These are phyloP conservation scores for Clusia tigrina DNA, from an alignment of 2,888 invertebrate genomes.

Conservation along the genomic window DNA sequence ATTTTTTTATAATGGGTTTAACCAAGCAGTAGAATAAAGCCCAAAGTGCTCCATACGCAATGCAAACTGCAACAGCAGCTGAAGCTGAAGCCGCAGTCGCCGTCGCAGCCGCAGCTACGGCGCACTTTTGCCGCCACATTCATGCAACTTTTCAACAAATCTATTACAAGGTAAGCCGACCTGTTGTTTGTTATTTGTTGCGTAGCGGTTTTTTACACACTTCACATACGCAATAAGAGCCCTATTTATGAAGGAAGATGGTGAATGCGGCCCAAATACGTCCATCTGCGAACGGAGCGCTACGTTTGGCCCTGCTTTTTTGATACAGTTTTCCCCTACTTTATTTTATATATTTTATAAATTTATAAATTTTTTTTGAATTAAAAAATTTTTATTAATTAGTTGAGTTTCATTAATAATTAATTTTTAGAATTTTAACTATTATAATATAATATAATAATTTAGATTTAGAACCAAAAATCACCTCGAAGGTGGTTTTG, in stretches of 20 bases:
- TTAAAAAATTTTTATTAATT: not conserved
- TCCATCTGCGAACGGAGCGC: no score
- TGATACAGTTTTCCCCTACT: no score
- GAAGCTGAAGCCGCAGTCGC: not conserved
- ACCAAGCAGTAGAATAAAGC: not conserved
- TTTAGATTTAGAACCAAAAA: no score
- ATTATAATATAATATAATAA: no score
- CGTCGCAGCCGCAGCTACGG: not conserved
- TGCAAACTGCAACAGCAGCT: not conserved
- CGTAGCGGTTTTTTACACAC: not conserved
- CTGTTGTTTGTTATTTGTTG: not conserved
- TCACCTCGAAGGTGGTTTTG: no score
- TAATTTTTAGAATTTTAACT: no score
- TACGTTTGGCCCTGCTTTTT: no score
- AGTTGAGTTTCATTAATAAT: not conserved
- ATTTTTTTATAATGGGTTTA: not conserved
- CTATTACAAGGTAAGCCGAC: slow-evolving; percentile 6
- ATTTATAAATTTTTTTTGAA: not conserved
- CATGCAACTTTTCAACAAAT: slow-evolving; percentile 2
- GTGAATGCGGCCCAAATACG: no score
- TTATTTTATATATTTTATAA: no score
- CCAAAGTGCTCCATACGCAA: not conserved
- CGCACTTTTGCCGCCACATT: not conserved
- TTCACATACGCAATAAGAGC: no score
- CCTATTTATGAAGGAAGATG: no score